These are phyloP conservation scores for Sminthopsis crassicaudata DNA, from an alignment of 2,113 vertebrate genomes.

Conservation along the genomic window DNA sequence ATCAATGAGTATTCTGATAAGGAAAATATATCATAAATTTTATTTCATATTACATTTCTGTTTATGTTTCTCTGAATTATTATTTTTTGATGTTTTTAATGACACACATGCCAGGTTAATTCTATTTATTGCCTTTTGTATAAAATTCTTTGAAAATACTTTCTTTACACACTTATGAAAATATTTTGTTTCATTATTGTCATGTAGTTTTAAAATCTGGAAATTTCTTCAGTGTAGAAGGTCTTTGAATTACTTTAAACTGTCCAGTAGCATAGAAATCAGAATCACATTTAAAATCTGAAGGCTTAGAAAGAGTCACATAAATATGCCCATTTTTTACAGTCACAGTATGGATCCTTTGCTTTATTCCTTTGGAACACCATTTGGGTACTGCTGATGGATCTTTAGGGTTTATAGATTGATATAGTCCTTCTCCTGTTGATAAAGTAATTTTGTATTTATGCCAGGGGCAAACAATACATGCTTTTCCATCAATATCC, in stretches of 20 bases:
- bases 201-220: slow-evolving; percentile 17
- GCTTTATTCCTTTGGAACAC: slow-evolving; percentile 94
- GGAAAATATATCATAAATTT: not conserved
- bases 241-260: slow-evolving; percentile 84
- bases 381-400: slow-evolving; percentile 84
- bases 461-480: slow-evolving; percentile 95
- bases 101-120: not conserved
- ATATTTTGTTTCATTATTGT: slow-evolving; percentile 19
- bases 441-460: slow-evolving; percentile 93
- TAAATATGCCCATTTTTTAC: slow-evolving; percentile 88
- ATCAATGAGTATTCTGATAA: not conserved
- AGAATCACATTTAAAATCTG: slow-evolving; percentile 86
- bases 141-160: slow-evolving; percentile 48
- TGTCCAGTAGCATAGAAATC: slow-evolving; percentile 92
- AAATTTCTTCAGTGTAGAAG: slow-evolving; percentile 19
- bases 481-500: slow-evolving; percentile 90
- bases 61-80: slow-evolving; percentile 10
- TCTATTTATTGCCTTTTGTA: slow-evolving; percentile 30
- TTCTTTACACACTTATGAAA: slow-evolving; percentile 23
- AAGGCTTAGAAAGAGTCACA: slow-evolving; percentile 86
- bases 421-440: slow-evolving; percentile 92
- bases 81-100: slow-evolving; percentile 25
- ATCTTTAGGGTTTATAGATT: slow-evolving; percentile 85
- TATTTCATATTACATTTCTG: not conserved
- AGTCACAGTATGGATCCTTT: slow-evolving; percentile 89